Percentiles rank a stretch among this genome's conserved stretches.
These are phyloP conservation scores for Halyomorpha halys DNA, from an alignment of 1,140 invertebrate genomes.

Conservation along the genomic window DNA sequence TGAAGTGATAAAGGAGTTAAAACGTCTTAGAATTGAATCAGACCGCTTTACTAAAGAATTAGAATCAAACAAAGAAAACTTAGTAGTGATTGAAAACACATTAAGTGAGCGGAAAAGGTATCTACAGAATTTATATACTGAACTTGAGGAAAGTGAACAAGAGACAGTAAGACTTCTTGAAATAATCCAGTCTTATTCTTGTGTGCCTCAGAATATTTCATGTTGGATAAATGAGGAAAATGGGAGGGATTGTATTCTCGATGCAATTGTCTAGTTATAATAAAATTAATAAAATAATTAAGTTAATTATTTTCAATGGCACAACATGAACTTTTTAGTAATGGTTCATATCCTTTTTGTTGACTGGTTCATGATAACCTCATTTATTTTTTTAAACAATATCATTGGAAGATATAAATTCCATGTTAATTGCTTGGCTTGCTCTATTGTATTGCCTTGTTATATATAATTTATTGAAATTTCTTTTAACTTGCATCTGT, in stretches of 20 bases:
- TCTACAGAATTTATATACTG: constrained; percentile 49
- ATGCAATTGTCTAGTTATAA: constrained; percentile 4
- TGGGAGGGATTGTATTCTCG: not conserved
- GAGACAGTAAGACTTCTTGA: constrained; percentile 37
- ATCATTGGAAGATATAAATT: no score
- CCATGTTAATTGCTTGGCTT: no score
- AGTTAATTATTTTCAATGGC: no score
- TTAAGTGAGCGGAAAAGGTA: constrained; percentile 49
- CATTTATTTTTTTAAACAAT: no score
- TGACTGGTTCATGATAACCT: no score
- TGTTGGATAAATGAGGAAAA: not conserved
- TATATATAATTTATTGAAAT: no score
- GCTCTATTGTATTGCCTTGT: no score
- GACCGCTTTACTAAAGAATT: constrained; percentile 50
- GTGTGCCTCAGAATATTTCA: not conserved
- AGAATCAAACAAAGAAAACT: constrained; percentile 47
- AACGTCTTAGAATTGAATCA: constrained; percentile 36
- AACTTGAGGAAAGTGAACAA: constrained; percentile 50
- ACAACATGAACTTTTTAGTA: no score
- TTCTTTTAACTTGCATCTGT: no score
- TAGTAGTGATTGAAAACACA: constrained; percentile 50
- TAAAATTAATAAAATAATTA: no score
- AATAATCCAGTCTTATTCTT: constrained; percentile 5
- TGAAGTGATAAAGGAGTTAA: constrained; percentile 22
- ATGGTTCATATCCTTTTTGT: no score